Evolutionary conservation across 1,140 invertebrate genomes (phyloP).

Genomic region (Halotydeus destructor): DNA sequence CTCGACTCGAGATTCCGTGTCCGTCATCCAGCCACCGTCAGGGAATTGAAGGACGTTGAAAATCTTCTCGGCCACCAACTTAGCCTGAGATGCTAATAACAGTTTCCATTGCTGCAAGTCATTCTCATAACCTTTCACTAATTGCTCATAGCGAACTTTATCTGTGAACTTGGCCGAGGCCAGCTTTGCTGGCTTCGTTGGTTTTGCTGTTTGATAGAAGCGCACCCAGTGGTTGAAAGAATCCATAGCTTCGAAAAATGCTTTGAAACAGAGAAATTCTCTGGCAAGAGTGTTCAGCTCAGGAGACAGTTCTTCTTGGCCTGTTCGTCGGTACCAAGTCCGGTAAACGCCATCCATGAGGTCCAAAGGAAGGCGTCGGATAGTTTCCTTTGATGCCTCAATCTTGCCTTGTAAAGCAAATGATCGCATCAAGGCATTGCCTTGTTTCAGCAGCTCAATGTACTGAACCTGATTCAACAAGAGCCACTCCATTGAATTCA

Average conservation of each 20-base stretch:
- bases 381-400: conserved; percentile 17
- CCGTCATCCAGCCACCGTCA: conserved; percentile 67
- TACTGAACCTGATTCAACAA: conserved; percentile 52
- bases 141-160: conserved; percentile 64
- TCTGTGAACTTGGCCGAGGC: conserved; percentile 48
- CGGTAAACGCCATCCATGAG: conserved; percentile 36
- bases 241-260: conserved; percentile 47
- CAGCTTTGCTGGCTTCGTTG: conserved; percentile 25
- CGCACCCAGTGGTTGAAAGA: conserved; percentile 71
- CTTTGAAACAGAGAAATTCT: conserved; percentile 30
- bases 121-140: conserved; percentile 45
- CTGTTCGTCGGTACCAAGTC: conserved; percentile 29
- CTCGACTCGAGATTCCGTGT: conserved; percentile 25
- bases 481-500: conserved; percentile 69
- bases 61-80: conserved; percentile 48
- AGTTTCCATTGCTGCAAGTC: conserved; percentile 56
- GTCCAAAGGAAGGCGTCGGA: conserved; percentile 27
- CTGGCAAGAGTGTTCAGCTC: conserved; percentile 27
- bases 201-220: conserved; percentile 51
- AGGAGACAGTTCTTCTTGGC: conserved; percentile 21
- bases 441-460: conserved; percentile 55
- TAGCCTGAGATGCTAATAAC: conserved; percentile 37
- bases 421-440: conserved; percentile 64
- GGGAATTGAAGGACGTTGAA: conserved; percentile 75
- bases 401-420: conserved; percentile 34